Evolutionary conservation across 2,113 vertebrate species (phyloP), one percentile per base, ranked within the genome.

Genomic region (Phocoena sinus): DNA sequence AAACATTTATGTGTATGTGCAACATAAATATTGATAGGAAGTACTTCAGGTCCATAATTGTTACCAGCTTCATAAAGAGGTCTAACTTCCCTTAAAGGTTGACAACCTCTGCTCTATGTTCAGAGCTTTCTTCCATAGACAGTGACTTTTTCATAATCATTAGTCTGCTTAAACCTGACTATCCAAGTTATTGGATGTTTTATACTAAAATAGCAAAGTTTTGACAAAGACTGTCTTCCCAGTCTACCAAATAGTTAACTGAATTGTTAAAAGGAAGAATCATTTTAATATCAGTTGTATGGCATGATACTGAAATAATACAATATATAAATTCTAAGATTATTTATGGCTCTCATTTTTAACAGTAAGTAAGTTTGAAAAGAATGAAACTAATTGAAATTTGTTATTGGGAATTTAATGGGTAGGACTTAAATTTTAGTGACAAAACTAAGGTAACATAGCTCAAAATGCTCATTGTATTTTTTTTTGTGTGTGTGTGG

Each of bases 181-280:
- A 8, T 91, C 44, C 44, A 93, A 82, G n/a, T 96, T 89, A 76
- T 82, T 86, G 62, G 23, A 94, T 83, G 6, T 50, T 76, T 92
- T 93, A 60, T 81, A 23, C 31, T 93, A 94, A 94, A 95, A 80
- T 70, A 85, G 79, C 60, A 91, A 80, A 79, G 23, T 86, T 92
- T 93, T 89, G 36, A 85, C 31, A 41, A 74, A 84, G 31, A 60
- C 41, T 8, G 38, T 93, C 74, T 94, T 50, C 36, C 13, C 70
- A 26, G 9, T 81, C 33, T 79, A 63, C 50, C 12, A 89, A 56
- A 26, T 10, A 58, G 21, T 83, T 87, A 86, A 81, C 10, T 67
- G 36, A 68, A 50, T 80, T 44, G 87, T 83, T 80, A 58, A 80
- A 88, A 89, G 26, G 20, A 44, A 73, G 67, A 73, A 73, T 4